Percentiles rank a stretch among this genome's conserved stretches.
phyloP scores from a whole-genome alignment of 2,113 vertebrate genomes.

The Martes martes region DNA sequence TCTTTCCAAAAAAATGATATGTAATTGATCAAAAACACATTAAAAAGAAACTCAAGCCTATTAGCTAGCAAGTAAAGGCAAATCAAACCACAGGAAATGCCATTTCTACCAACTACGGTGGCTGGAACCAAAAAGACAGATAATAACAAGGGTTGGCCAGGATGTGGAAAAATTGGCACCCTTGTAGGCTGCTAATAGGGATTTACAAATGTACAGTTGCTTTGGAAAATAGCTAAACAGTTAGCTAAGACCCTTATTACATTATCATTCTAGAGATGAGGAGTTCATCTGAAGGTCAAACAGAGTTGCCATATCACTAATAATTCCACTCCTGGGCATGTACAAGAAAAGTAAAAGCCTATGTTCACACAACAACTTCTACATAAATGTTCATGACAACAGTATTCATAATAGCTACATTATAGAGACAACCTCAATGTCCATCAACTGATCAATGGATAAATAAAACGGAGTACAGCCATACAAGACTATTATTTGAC shows the following conservation, averaged over 20 bases:
- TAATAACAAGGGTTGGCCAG: background rate
- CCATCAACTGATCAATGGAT: background rate
- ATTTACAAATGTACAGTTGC: background rate
- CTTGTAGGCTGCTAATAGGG: background rate
- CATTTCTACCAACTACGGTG: background rate
- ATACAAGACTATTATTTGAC: background rate
- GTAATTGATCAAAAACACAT: background rate
- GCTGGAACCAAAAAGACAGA: background rate
- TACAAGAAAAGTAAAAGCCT: background rate
- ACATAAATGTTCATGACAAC: background rate
- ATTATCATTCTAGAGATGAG: background rate
- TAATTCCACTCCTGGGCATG: background rate
- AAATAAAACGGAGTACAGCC: background rate
- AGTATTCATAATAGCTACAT: background rate
- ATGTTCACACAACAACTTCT: background rate
- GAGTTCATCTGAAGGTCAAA: conserved; percentile 7
- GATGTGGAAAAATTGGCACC: background rate
- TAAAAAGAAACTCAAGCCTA: background rate
- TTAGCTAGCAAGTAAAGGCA: background rate
- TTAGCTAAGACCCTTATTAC: background rate
- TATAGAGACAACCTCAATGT: background rate
- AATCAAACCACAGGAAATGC: background rate
- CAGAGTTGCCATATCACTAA: background rate
- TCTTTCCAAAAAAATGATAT: background rate
- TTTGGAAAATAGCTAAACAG: background rate